Evolutionary conservation across 1,140 invertebrate genomes (phyloP).

Genomic region (Drosophila triauraria): DNA sequence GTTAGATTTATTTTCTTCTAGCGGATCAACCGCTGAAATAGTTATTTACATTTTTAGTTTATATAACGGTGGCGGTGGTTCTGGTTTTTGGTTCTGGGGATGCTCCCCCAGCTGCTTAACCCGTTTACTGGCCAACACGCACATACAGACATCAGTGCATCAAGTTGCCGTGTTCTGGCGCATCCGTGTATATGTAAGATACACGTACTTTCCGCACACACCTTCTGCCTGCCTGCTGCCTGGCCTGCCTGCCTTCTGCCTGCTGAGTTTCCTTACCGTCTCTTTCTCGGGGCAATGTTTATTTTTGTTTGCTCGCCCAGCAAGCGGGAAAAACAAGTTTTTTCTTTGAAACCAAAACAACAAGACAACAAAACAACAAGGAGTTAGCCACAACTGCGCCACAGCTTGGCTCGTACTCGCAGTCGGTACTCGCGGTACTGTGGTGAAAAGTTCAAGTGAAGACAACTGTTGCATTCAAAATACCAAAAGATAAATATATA

Average conservation of each 20-base stretch:
- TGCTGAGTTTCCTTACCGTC: slow-evolving; percentile 69
- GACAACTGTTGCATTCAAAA: slow-evolving; percentile 59
- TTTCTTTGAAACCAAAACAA: slow-evolving; percentile 50
- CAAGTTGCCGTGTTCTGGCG: slow-evolving; percentile 52
- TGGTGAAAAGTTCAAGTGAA: slow-evolving; percentile 65
- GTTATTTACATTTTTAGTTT: slow-evolving; percentile 59
- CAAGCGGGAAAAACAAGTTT: slow-evolving; percentile 82
- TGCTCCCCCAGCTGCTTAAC: slow-evolving; percentile 63
- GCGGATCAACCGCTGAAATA: slow-evolving; percentile 34
- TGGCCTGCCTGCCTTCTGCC: slow-evolving; percentile 6
- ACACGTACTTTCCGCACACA: slow-evolving; percentile 67
- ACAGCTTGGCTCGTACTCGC: slow-evolving; percentile 50
- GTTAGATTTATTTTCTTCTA: slow-evolving; percentile 20
- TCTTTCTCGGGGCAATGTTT: slow-evolving; percentile 71
- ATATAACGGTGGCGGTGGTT: slow-evolving; percentile 54
- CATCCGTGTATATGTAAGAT: slow-evolving; percentile 75
- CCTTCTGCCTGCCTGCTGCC: slow-evolving; percentile 28
- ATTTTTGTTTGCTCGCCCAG: slow-evolving; percentile 73
- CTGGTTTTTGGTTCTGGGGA: slow-evolving; percentile 52
- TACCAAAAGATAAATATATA: slow-evolving; percentile 41
- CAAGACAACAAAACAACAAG: slow-evolving; percentile 39
- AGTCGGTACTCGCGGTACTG: background rate
- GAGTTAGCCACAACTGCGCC: slow-evolving; percentile 48
- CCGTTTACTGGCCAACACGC: slow-evolving; percentile 74
- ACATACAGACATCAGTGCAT: slow-evolving; percentile 66